Evolutionary conservation across 2,888 invertebrate genomes (phyloP).

Genomic region (Blastobasis lacticolella): DNA sequence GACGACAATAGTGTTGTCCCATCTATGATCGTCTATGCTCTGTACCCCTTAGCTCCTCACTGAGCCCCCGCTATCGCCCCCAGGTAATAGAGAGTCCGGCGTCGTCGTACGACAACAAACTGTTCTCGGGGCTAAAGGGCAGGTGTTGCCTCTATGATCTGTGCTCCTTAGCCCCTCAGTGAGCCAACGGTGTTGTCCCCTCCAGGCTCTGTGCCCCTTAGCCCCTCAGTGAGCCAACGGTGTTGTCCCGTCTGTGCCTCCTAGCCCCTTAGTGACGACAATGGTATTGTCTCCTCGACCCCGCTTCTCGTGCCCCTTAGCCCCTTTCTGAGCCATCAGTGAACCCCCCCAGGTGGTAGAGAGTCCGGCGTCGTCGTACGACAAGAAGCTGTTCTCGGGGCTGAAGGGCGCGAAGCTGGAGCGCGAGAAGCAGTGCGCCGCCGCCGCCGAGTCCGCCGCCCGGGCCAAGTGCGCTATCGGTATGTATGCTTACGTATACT

Average conservation of each 20-base stretch:
- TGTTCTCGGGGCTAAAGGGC: slow-evolving; percentile 73
- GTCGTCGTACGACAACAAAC: slow-evolving; percentile 72
- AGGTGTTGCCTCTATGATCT: slow-evolving; percentile 28
- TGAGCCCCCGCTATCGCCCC: too few relatives aligned
- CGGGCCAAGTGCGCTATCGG: slow-evolving; percentile 75
- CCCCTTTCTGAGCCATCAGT: too few relatives aligned
- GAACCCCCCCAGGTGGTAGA: slow-evolving; percentile 71
- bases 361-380: slow-evolving; percentile 74
- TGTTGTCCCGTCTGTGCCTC: not conserved
- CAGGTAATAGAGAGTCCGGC: slow-evolving; percentile 77
- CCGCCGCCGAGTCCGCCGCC: slow-evolving; percentile 75
- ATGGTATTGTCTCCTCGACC: too few relatives aligned
- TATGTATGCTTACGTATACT: too few relatives aligned
- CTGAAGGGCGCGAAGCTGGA: slow-evolving; percentile 75
- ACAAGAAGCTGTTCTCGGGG: slow-evolving; percentile 69
- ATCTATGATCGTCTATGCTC: too few relatives aligned
- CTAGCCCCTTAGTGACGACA: slow-evolving; percentile 4
- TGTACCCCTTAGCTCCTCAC: too few relatives aligned
- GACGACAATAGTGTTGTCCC: too few relatives aligned
- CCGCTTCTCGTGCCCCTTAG: too few relatives aligned
- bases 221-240: too few relatives aligned
- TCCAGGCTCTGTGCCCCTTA: too few relatives aligned
- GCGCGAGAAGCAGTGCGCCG: slow-evolving; percentile 65
- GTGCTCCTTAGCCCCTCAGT: slow-evolving; percentile 6
- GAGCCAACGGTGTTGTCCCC: too few relatives aligned